Evolutionary conservation across 1,140 invertebrate genomes (phyloP), one percentile per base, ranked within the genome.

Genomic region (Glossosoma conforme): DNA sequence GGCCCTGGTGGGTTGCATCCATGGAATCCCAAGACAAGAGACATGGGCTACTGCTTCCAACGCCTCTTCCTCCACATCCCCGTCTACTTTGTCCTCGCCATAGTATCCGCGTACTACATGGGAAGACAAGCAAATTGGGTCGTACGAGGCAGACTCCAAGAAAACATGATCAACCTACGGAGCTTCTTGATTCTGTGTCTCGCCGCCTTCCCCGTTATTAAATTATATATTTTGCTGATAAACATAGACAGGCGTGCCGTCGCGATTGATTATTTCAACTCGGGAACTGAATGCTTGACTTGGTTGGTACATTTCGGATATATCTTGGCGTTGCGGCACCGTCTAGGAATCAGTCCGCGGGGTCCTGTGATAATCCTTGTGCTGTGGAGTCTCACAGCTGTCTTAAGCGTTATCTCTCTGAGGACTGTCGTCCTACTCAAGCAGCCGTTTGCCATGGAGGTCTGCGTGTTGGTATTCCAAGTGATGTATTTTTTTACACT

Each of bases 281-380:
- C 79, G 36, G 78, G 78, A 35, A 73, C 85, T 19, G 77, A 87
- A 64, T 80, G 78, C 59, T 65, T 90, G 51, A 74, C 85, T 51
- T 93, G 89, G 90, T 65, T 87, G 19, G 72, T 89, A 11, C 90
- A 94, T 71, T 79, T 86, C 57, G 76, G 80, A 11, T 93, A 85
- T 66, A 69, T 88, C 21, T 58, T 86, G 47, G 80, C 81, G 14
- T 66, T 92, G 15, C 80, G 81, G 60, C 80, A 70, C 60, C 78
- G 74, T 66, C 72, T 79, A 42, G 77, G 74, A 37, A 70, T 70
- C 33, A 89, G 79, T 71, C 78, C 83, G 45, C 72, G 89, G 44
- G 91, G 91, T 1, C 85, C 87, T 2, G 65, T 82, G 18, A 54
- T 77, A 5, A 72, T 88, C 42, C 71, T 86, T 56, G 65, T 87